Evolutionary conservation across 2,113 vertebrate genomes (phyloP), one percentile per base, ranked within the genome.

Genomic region (Litocranius walleri): DNA sequence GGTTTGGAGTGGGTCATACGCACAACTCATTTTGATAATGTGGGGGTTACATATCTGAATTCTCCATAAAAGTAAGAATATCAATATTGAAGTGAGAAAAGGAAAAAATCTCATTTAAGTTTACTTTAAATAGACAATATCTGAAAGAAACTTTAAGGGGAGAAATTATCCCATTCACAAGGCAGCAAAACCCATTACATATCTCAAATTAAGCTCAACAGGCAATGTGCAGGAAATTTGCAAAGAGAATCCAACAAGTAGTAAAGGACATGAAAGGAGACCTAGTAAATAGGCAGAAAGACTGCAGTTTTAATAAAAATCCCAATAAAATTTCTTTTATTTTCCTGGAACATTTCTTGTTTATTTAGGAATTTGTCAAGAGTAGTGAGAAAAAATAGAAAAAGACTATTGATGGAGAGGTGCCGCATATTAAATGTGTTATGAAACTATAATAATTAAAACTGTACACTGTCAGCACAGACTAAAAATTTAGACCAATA

Each of bases 121-220:
- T 88, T 74, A 14, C 91, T 89, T 89, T 97, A 97, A 88, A 94
- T 54, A 78, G 80, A 89, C 81, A 74, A 56, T 85, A 86, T 52
- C 59, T 83, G 90, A 80, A 94, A 89, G 94, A 95, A 88, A 93
- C 12, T 57, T 74, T 90, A 88, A 81, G 84, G 64, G 54, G 83
- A 94, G 64, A 84, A 95, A 92, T 84, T 16, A 87, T 52, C 43
- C 27, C 30, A 97, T 82, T 97, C 45, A 95, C 14, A 77, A 74
- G 94, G 82, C 80, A 90, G 33, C 30, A 83, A 78, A 93, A 77
- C 50, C 3, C 16, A 71, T 62, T 64, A 29, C 8, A 27, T 4
- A 56, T 61, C 36, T 91, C n/a, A 86, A 61, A 64, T 84, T 87
- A 92, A 92, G 71, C 14, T 82, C 52, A 57, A 0, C 43, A 82